phyloP scores from a whole-genome alignment of 2,888 invertebrate species.

The Diloba caeruleocephala region DNA sequence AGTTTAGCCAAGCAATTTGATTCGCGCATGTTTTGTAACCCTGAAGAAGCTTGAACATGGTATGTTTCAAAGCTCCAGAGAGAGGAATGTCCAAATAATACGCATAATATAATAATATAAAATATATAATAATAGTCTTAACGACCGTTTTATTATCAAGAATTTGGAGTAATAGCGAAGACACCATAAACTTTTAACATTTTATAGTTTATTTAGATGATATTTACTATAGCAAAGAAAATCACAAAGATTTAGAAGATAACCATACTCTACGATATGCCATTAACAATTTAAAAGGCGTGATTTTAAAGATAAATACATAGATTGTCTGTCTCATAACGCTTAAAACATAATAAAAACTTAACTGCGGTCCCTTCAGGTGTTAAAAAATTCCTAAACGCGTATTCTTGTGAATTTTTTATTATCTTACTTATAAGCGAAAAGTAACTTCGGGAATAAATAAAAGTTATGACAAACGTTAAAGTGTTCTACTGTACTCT shows the following conservation, averaged over 20 bases:
- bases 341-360: slow-evolving; percentile 41
- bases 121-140: too few relatives aligned
- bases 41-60: too few relatives aligned
- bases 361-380: slow-evolving; percentile 29
- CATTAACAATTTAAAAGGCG: slow-evolving; percentile 19
- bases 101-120: too few relatives aligned
- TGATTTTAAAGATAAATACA: slow-evolving; percentile 26
- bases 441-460: slow-evolving; percentile 49
- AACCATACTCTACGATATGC: slow-evolving; percentile 7
- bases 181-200: too few relatives aligned
- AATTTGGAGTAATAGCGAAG: too few relatives aligned
- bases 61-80: too few relatives aligned
- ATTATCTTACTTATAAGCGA: slow-evolving; percentile 45
- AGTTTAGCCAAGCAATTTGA: too few relatives aligned
- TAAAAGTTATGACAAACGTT: slow-evolving; percentile 50
- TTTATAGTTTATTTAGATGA: neutral
- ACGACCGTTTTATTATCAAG: too few relatives aligned
- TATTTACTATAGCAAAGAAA: slow-evolving; percentile 6
- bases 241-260: slow-evolving; percentile 7
- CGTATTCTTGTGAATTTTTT: slow-evolving; percentile 43
- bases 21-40: too few relatives aligned
- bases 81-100: too few relatives aligned
- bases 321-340: slow-evolving; percentile 15
- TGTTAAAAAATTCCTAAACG: slow-evolving; percentile 30
- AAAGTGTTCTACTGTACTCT: slow-evolving; percentile 29